Evolutionary conservation across 2,797 vertebrate genomes (phyloP), one percentile per base, ranked within the genome.

Genomic region (Acrossocheilus wenchowensis): DNA sequence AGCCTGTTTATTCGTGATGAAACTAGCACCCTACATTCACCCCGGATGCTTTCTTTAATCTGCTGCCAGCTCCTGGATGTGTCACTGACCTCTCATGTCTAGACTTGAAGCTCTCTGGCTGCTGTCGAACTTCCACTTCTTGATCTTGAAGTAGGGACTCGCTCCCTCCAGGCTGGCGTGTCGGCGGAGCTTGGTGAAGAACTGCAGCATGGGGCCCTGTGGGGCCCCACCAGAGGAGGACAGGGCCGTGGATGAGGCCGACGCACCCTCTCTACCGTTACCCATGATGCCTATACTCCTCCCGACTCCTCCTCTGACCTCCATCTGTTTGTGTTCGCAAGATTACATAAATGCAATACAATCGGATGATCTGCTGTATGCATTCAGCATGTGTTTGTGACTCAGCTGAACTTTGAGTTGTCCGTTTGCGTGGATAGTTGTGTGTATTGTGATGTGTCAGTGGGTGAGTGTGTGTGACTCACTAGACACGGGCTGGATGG

Each of bases 71-170:
- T 52, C 36, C 45, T 78, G 10, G 80, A 34, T 73, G 68, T n/a
- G 62, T 36, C 69, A 34, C 93, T 94, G 90, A 98, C 98, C 98
- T 96, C 97, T 95, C 1, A 96, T 99, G 91, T 99, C 98, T 93
- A 99, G 95, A 92, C 98, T 99, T 66, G 97, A 98, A 0, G 98
- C 98, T 89, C 98, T 93, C 92, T 99, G 98, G 93, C 94, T 98
- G 92, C 96, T 96, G 93, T 99, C 97, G 90, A 99, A 93, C 90
- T 98, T 99, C 98, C 98, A 99, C 89, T 96, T 98, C 93, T 98
- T 99, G 93, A 99, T 98, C 92, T 96, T 98, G 93, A 99, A 97
- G 93, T 98, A 99, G 26, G 98, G 98, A 90, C 98, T 98, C 86
- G 98, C 95, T 9, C 97, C 97, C 0, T 99, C 98, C 90, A 99